Base-by-base conservation (phyloP, 2,888 invertebrate genomes). In the Colostygia pectinataria region DNA sequence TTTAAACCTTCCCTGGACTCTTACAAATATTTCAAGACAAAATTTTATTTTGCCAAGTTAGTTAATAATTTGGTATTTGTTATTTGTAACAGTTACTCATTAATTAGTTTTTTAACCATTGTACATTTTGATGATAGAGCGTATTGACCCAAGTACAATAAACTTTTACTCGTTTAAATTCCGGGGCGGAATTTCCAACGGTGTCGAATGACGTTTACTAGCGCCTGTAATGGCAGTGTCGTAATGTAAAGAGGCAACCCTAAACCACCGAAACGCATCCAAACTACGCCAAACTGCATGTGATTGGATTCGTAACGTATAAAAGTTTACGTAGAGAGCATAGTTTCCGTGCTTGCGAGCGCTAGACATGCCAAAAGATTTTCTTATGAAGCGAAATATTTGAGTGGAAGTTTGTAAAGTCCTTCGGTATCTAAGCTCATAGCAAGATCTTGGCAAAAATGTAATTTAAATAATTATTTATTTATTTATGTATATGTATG, bases 291-390 rank as follows among this genome's bases (percentile, higher is more conserved):
- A 64, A 71, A 74, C 74, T 74, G 72, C 74, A 74, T 71, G 76
- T 80, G 83, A 83, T 84, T 84, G 81, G 74, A 79, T 80, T 80
- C 65, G 65, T 57, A 68, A 69, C 69, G 68, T 68, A 79, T 74
- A 76, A 79, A 83, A 83, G 77, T 83, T 83, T 74, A 70, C 65
- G 66, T 76, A 76, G 77, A 79, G 75, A 73, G 73, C 73, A 77
- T 79, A 81, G 78, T 77, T 77, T 70, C 71, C 68, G 66, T 71
- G 66, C 67, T 63, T 63, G 66, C 55, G 40, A 50, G 50, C 51
- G 54, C 37, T 42, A 54, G 55, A 53, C 61, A 56, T 51, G 58
- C 61, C 61, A 58, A 58, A 56, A 58, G 60, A 56, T 60, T 61
- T 60, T 55, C 58, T 53, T 61, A 58, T 52, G 51, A 53, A 48